A percentile compares a stretch with the other conserved stretches of the same genome.
These are phyloP conservation scores for Orchestia grillus DNA, from an alignment of 1,140 invertebrate genomes.

Conservation along the genomic window DNA sequence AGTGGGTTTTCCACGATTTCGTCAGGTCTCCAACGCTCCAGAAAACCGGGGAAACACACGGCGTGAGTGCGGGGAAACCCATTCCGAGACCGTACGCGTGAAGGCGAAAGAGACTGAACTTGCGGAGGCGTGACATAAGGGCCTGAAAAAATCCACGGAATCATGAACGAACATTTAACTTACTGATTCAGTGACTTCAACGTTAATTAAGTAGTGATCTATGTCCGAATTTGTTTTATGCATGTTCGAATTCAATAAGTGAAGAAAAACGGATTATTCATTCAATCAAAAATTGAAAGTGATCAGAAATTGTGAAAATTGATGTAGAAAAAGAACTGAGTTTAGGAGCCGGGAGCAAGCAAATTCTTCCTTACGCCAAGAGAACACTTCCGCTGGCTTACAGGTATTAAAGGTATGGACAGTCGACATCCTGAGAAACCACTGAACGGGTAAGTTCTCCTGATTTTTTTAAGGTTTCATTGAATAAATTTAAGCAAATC, in stretches of 20 bases:
- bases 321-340: neutral
- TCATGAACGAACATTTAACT: neutral
- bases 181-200: constrained; percentile 30
- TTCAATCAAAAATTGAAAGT: neutral
- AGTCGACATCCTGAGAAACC: too few species aligned
- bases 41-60: constrained; percentile 31
- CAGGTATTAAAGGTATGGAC: too few species aligned
- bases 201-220: neutral
- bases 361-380: neutral
- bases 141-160: neutral
- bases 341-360: neutral
- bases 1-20: neutral
- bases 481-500: too few species aligned
- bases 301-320: neutral
- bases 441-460: too few species aligned
- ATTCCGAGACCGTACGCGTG: neutral
- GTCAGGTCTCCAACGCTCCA: neutral
- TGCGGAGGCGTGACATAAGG: neutral
- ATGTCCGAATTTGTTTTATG: neutral
- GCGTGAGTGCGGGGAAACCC: constrained; percentile 20
- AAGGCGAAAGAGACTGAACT: neutral
- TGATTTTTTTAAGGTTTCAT: too few species aligned
- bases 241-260: neutral
- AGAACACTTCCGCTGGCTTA: neutral
- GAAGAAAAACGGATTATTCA: neutral